Evolutionary conservation across 2,797 vertebrate genomes (phyloP), one percentile per base, ranked within the genome.

Genomic region (Bradypus variegatus): DNA sequence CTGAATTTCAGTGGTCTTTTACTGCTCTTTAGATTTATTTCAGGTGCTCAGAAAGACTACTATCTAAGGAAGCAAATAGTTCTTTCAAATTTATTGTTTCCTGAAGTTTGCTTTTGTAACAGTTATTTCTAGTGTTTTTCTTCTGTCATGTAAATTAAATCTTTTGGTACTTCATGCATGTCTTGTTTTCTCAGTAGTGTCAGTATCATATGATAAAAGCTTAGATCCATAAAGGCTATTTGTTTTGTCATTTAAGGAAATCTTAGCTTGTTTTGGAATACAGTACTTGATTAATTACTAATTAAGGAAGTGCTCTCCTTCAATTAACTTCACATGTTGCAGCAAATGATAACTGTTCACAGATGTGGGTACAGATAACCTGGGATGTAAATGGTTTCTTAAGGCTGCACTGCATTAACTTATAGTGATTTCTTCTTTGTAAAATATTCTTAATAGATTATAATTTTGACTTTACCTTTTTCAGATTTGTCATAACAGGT

Each of bases 121-220:
- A 23, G 2, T 92, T 67, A 33, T 18, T 27, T 21, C 88, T 62
- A 60, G 77, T 45, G 31, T 94, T 96, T 96, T 95, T 95, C 70
- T 93, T 96, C 69, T 58, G 73, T 81, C 84, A 2, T 96, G 95
- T 97, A 94, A 97, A 96, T 96, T 60, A 91, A 83, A 90, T 88
- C 27, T 92, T 92, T 93, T 80, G 64, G 33, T 95, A 69, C 60
- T 93, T 70, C 86, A 84, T 88, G 95, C 94, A 96, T 90, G 92
- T 64, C 60, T 93, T 86, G 95, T 97, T 97, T 97, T 96, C 95
- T 94, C 75, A 94, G 84, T 91, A 92, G 70, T 95, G 92, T 95
- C 2, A 12, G 91, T 75, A 27, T 69, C 1, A 10, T 77, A 62
- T 48, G 79, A 64, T 78, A 78, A 78, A 88, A 79, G 41, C 67